Percentiles rank a stretch among this genome's conserved stretches.
Conservation (phyloP, 2,113 vertebrate species). For the Muntiacus reevesi region DNA sequence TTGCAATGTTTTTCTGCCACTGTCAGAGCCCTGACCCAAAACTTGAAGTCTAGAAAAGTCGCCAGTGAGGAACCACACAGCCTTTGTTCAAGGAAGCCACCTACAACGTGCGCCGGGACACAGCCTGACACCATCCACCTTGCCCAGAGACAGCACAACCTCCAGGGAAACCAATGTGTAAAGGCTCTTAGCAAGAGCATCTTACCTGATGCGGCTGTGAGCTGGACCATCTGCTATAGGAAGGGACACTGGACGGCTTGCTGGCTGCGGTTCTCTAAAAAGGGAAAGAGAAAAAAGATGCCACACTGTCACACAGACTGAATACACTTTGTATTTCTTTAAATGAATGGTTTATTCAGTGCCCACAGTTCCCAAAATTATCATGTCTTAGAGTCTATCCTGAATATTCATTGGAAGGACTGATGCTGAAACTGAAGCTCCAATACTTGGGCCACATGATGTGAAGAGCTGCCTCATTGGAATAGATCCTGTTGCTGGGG, state of each 20-base stretch:
- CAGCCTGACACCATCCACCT: background rate
- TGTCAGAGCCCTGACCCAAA: background rate
- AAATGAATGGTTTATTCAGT: background rate
- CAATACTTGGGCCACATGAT: background rate
- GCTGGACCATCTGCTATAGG: slow-evolving; percentile 90
- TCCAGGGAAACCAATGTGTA: background rate
- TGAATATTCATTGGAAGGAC: background rate
- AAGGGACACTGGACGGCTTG: slow-evolving; percentile 83
- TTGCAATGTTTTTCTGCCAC: background rate
- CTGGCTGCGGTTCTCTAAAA: slow-evolving; percentile 82
- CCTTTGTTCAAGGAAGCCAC: background rate
- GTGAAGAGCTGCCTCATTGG: background rate
- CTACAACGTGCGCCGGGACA: background rate
- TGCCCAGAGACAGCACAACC: background rate
- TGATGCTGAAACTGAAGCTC: background rate
- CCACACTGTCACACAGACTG: background rate
- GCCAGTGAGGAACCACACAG: background rate
- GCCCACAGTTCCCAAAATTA: background rate
- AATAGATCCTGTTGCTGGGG: background rate
- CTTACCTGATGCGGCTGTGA: slow-evolving; percentile 91
- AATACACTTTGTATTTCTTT: fast-evolving
- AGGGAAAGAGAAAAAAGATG: slow-evolving; percentile 74
- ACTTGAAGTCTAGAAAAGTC: background rate
- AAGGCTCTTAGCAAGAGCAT: slow-evolving; percentile 49
- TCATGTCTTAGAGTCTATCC: background rate